These are phyloP conservation scores for Conus betulinus DNA, from an alignment of 1,140 invertebrate genomes.

Conservation along the genomic window DNA sequence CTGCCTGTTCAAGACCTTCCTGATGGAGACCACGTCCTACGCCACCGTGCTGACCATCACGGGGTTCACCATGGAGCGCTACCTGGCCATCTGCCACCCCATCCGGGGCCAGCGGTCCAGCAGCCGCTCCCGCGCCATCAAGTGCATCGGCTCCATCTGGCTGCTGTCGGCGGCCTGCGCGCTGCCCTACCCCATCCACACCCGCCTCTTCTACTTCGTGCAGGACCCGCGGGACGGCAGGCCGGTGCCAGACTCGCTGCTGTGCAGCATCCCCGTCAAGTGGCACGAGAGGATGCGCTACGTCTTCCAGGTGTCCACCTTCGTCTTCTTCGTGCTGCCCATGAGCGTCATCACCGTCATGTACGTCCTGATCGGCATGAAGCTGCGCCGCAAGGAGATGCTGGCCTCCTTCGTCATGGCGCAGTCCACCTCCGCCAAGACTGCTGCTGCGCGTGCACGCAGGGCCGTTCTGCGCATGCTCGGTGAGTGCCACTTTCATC, in stretches of 20 bases:
- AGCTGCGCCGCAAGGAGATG: conserved; percentile 59
- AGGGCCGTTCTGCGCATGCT: conserved; percentile 71
- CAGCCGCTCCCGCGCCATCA: conserved; percentile 86
- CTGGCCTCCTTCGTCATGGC: conserved; percentile 41
- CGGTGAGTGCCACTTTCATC: conserved; percentile 54
- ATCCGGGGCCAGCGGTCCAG: conserved; percentile 91
- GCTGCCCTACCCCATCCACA: conserved; percentile 80
- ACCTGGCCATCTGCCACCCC: conserved; percentile 95
- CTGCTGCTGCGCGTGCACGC: conserved; percentile 54
- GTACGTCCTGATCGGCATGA: conserved; percentile 74
- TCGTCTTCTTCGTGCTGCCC: conserved; percentile 76
- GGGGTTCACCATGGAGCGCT: conserved; percentile 95
- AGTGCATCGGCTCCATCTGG: conserved; percentile 89
- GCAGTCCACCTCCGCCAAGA: conserved; percentile 41
- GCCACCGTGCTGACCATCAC: conserved; percentile 95
- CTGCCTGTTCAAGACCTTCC: conserved; percentile 88
- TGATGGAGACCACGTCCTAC: conserved; percentile 93
- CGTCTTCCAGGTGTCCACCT: conserved; percentile 73
- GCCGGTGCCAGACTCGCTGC: conserved; percentile 63
- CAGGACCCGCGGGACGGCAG: conserved; percentile 42
- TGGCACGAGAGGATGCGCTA: conserved; percentile 63
- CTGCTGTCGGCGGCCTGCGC: conserved; percentile 85
- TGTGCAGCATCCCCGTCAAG: conserved; percentile 69
- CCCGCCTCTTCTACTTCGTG: conserved; percentile 64
- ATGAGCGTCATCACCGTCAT: conserved; percentile 75